A percentile compares a stretch with the other conserved stretches of the same genome.
Conservation (phyloP, 2,113 vertebrate genomes). For the Caretta caretta region DNA sequence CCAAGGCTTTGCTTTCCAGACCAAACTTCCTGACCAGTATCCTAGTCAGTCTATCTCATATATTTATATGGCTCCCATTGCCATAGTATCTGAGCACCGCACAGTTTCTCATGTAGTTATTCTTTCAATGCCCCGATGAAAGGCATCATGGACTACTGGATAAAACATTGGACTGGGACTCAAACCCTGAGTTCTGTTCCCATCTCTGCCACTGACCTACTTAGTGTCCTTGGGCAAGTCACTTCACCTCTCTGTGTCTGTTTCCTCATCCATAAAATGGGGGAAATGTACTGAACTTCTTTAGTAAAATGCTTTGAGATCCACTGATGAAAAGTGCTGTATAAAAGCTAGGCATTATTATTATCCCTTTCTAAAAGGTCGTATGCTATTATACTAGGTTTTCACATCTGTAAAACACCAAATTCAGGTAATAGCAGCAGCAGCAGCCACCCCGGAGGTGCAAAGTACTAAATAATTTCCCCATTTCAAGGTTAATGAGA, state of each 20-base stretch:
- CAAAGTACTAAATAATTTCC: neutral
- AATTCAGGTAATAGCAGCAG: neutral
- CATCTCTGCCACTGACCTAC: neutral
- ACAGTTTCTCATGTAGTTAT: neutral
- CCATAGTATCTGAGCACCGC: neutral
- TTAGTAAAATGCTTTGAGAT: neutral
- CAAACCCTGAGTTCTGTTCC: neutral
- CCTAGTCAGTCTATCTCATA: neutral
- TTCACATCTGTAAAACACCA: neutral
- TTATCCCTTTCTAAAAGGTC: neutral
- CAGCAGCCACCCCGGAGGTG: neutral
- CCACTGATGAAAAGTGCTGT: neutral
- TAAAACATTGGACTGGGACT: neutral
- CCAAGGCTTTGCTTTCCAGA: fast-evolving
- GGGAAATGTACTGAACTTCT: neutral
- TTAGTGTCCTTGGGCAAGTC: neutral
- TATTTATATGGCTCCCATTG: neutral
- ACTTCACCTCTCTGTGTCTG: neutral
- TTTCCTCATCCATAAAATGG: neutral
- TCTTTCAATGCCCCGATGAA: neutral
- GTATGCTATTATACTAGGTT: neutral
- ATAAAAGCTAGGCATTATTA: neutral
- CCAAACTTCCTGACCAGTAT: neutral
- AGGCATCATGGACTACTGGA: neutral
- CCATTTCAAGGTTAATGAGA: neutral